Conservation (phyloP, 2,797 vertebrate species). For the Falco cherrug region DNA sequence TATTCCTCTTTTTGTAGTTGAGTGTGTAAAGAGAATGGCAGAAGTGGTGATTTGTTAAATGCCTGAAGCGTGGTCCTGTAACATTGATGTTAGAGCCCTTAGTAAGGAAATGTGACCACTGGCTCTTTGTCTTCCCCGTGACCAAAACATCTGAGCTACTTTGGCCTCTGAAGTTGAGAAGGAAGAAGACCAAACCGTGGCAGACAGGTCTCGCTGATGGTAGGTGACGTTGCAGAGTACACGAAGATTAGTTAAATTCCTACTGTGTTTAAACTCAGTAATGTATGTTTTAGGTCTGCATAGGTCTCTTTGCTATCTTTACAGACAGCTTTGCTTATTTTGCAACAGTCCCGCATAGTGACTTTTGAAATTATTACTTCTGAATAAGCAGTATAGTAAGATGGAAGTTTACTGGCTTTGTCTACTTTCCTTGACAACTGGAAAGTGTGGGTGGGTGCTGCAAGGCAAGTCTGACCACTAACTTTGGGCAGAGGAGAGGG, state of each 20-base stretch:
- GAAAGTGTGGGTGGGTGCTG: constrained; percentile 24
- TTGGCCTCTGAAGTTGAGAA: background rate
- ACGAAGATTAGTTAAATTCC: background rate
- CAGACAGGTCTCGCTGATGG: background rate
- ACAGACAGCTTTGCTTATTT: constrained; percentile 28
- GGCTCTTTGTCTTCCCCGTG: background rate
- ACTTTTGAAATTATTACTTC: background rate
- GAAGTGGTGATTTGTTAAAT: background rate
- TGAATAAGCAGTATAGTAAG: background rate
- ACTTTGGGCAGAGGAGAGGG: background rate
- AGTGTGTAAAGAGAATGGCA: background rate
- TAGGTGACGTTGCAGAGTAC: background rate
- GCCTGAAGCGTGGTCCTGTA: background rate
- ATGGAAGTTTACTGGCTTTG: constrained; percentile 62
- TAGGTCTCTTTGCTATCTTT: background rate
- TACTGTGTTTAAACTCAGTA: background rate
- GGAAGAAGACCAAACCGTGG: accelerated
- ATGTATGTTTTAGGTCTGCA: background rate
- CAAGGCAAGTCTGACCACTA: background rate
- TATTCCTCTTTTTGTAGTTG: background rate
- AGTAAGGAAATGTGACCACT: background rate
- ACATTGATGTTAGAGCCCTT: background rate
- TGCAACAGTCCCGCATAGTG: background rate
- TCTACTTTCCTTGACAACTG: constrained; percentile 61
- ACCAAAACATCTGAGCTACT: background rate